Conservation (phyloP, 2,888 invertebrate species). For the Himalopsyche japonica region DNA sequence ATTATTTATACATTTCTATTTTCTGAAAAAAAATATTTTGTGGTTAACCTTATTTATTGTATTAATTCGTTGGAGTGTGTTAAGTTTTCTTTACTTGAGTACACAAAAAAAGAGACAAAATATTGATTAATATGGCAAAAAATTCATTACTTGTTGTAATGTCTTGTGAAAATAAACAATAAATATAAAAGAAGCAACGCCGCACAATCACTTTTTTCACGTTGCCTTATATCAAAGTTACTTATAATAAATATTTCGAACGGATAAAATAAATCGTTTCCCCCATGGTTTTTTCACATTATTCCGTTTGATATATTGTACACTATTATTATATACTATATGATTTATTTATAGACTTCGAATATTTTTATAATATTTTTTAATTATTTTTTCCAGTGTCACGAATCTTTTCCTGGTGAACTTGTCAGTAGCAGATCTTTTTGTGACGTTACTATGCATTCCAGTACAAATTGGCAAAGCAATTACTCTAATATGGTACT, state of each 20-base stretch:
- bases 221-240: background rate
- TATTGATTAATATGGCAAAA: no score
- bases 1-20: no score
- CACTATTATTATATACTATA: background rate
- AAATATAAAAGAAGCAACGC: no score
- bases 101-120: no score
- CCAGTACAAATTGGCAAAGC: slow-evolving; percentile 73
- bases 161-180: no score
- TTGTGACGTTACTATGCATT: slow-evolving; percentile 76
- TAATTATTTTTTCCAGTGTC: slow-evolving; percentile 61
- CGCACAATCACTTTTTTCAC: background rate
- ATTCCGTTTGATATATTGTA: background rate
- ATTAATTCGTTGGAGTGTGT: no score
- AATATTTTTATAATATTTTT: background rate
- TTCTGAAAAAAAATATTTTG: no score
- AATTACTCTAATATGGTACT: slow-evolving; percentile 70
- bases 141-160: no score
- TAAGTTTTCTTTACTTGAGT: no score
- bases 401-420: slow-evolving; percentile 79
- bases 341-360: background rate
- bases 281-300: background rate
- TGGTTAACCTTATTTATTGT: no score
- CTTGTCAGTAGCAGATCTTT: slow-evolving; percentile 71
- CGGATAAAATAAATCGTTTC: background rate
- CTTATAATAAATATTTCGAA: background rate